Percentiles rank a stretch among this genome's conserved stretches.
These are phyloP conservation scores for Isaurus tuberculatus DNA, from an alignment of 92 coral and sea anemone species.

Conservation along the genomic window DNA sequence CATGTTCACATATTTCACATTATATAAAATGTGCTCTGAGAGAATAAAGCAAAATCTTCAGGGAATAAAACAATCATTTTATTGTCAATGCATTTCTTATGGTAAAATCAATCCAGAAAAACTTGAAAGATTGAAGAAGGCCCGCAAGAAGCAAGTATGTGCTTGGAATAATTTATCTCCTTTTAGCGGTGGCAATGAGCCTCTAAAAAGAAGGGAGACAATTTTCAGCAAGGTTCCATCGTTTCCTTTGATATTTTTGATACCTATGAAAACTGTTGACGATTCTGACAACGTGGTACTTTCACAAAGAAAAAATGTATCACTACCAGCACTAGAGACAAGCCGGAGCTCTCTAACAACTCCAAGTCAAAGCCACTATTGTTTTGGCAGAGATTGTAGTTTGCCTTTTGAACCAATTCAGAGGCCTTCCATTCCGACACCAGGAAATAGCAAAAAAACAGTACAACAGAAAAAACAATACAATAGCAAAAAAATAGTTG, in stretches of 20 bases:
- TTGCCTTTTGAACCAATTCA: too few species aligned
- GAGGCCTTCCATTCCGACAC: background rate
- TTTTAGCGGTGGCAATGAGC: constrained; percentile 4
- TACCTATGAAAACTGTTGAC: background rate
- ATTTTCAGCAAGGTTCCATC: background rate
- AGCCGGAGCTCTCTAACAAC: too few species aligned
- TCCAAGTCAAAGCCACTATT: too few species aligned
- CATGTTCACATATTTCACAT: background rate
- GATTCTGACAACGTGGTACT: background rate
- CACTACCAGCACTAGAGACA: background rate
- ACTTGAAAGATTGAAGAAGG: constrained; percentile 19
- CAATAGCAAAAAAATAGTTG: too few species aligned
- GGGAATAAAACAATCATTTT: background rate
- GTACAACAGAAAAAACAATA: background rate
- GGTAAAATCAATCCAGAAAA: constrained; percentile 39
- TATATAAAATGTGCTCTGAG: background rate
- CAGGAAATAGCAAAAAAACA: background rate
- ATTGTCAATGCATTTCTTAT: constrained; percentile 33
- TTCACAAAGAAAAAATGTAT: background rate
- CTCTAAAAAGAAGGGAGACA: background rate
- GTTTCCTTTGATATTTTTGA: constrained; percentile 8
- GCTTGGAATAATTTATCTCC: constrained; percentile 17
- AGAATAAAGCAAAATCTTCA: background rate
- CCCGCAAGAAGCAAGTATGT: constrained; percentile 12
- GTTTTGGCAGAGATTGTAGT: too few species aligned